Base-by-base conservation (phyloP, 2,797 vertebrate species). In the Vespertilio murinus region DNA sequence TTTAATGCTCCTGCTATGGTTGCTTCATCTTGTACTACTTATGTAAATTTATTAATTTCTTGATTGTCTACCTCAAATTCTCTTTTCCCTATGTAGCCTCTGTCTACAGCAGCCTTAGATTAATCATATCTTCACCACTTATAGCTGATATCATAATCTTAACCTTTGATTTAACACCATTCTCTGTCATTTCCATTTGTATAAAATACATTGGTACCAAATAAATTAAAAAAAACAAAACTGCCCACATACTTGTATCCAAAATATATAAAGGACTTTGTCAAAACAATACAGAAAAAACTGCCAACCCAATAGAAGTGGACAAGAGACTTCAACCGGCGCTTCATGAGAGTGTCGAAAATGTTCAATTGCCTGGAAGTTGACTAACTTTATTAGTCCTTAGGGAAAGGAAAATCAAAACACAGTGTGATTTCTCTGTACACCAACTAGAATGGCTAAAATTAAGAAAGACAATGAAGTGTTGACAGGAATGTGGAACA, bases 351-450 rank as follows among this genome's bases (percentile, higher is more conserved):
- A 65, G 28, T 88, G n/a, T 87, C 28, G 7, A 28, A 0, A 73
- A 23, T 78, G 13, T 89, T 25, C 33, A 87, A 87, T 54, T 20
- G 65, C 30, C 45, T 45, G 47, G 89, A 92, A 77, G 61, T 35
- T 93, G 28, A 17, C 56, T 87, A 88, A 61, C 18, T 30, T 94
- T 33, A 54, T 95, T 83, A 88, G 28, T 90, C 52, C 33, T 78
- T 77, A 67, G 73, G 74, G 33, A 95, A 97, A 86, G 75, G 75
- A 54, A 82, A 71, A 47, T 91, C 59, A 78, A 95, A 74, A 47
- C 38, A 61, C 52, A 64, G 0, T 49, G 35, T 85, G 30, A 71
- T 86, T 85, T 47, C 33, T 80, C 47, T 67, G 20, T 18, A 40
- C 45, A 25, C 22, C 65, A 20, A 59, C 9, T 42, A 75, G 64